Evolutionary conservation across 2,888 invertebrate genomes (phyloP).

Genomic region (Heliconius hortense): DNA sequence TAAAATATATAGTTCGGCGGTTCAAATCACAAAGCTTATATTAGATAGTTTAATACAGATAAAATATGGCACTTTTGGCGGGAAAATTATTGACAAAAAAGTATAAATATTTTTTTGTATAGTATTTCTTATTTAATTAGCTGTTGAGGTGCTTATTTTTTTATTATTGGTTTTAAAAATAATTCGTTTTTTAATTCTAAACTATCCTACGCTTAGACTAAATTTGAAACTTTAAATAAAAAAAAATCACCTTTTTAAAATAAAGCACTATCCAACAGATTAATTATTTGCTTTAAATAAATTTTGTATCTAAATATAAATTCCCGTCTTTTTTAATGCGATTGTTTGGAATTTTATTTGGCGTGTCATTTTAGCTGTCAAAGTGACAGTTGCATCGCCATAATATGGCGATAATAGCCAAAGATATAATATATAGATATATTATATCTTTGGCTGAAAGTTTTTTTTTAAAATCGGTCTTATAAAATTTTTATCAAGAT

Average conservation of each 20-base stretch:
- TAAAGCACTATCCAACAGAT: constrained; percentile 10
- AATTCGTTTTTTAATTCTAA: background rate
- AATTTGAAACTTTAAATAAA: background rate
- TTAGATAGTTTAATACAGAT: constrained; percentile 20
- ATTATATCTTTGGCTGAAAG: background rate
- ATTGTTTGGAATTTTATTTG: constrained; percentile 10
- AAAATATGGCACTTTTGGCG: constrained; percentile 13
- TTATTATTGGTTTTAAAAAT: background rate
- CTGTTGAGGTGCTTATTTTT: background rate
- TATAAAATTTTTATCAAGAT: background rate
- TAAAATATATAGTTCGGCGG: constrained; percentile 12
- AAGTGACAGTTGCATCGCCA: constrained; percentile 10
- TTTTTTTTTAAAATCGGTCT: background rate
- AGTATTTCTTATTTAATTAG: background rate
- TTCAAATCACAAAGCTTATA: constrained; percentile 15
- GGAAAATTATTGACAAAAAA: constrained; percentile 4
- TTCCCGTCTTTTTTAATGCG: constrained; percentile 13
- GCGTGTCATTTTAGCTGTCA: constrained; percentile 11
- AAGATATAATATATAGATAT: too few species aligned
- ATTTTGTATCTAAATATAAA: background rate
- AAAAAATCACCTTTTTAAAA: constrained; percentile 1
- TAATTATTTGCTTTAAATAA: background rate
- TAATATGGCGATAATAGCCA: too few species aligned
- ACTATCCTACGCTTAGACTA: background rate
- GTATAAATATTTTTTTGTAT: background rate